Percentiles rank a stretch among this genome's conserved stretches.
Conservation (phyloP, 2,888 invertebrate species). For the Peribatodes rhomboidaria region DNA sequence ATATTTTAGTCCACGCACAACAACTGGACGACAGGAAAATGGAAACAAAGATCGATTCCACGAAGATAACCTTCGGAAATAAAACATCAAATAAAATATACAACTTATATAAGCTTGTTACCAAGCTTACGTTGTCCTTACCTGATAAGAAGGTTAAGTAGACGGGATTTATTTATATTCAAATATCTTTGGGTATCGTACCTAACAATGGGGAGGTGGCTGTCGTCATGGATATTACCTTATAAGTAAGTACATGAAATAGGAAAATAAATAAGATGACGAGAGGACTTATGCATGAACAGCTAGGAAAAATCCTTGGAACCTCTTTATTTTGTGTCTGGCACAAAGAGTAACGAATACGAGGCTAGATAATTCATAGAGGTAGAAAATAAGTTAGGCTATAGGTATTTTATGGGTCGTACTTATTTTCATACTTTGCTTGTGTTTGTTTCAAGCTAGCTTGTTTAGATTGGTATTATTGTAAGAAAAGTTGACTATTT, state of each 20-base stretch:
- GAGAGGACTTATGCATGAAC: not conserved
- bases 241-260: not conserved
- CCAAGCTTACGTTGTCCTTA: conserved; percentile 20
- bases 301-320: not conserved
- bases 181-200: conserved; percentile 16
- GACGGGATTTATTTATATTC: conserved; percentile 18
- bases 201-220: conserved; percentile 16
- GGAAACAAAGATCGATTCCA: conserved; percentile 25
- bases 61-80: conserved; percentile 33
- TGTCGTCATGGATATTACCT: not conserved
- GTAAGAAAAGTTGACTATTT: no score
- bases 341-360: not conserved
- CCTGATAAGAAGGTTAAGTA: conserved; percentile 17
- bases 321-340: not conserved
- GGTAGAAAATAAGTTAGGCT: no score
- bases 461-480: no score
- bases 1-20: not conserved
- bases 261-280: not conserved
- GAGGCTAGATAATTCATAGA: no score
- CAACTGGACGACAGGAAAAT: conserved; percentile 18
- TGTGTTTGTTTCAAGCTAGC: no score
- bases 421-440: no score
- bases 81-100: conserved; percentile 26
- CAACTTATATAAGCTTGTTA: conserved; percentile 12
- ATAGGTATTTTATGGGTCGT: no score